Base-by-base conservation (phyloP, 1,140 invertebrate species). In the Lordiphosa mommai region DNA sequence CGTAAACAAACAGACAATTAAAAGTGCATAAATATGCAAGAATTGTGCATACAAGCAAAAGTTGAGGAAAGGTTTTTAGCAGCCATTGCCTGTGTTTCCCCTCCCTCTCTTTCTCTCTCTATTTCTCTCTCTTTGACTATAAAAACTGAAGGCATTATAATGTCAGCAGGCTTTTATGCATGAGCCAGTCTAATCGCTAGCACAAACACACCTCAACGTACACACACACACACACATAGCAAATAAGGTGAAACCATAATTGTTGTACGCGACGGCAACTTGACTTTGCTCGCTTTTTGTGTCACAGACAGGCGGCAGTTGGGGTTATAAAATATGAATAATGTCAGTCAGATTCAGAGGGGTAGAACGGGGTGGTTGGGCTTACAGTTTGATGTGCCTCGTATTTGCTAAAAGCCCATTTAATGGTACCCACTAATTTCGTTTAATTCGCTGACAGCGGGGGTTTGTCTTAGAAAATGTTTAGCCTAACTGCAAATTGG, bases 171-270 rank as follows among this genome's bases (percentile, higher is more conserved):
- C 61, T 72, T 72, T 67, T 56, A 57, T 61, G 67, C 53, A 63
- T 41, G 41, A 61, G 49, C 61, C 63, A 63, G 56, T 46, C 70
- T 74, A 80, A 80, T 74, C 61, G 60, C 50, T 60, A 57, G 48
- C 47, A 44, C 41, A 79, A 77, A 71, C 47, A 77, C 66, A 61
- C 66, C 53, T 37, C 51, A 9, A 33, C 17, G 23, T 37, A 29
- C 29, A 46, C 7, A 38, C 12, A 48, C 12, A 30, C 20, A 50
- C 34, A 41, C 55, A 30, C 2, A n/a, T 17, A 43, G 66, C 57
- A 80, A 80, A 71, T 82, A 80, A 60, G 55, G 77, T 67, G 71
- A 76, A 68, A 84, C 76, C 76, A 82, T 82, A 82, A 82, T 82
- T 82, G 71, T 82, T 82, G 76, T 82, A 71, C 61, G 82, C 82